Evolutionary conservation across 1,140 invertebrate species (phyloP).

Genomic region (Philotrypesis tridentata): DNA sequence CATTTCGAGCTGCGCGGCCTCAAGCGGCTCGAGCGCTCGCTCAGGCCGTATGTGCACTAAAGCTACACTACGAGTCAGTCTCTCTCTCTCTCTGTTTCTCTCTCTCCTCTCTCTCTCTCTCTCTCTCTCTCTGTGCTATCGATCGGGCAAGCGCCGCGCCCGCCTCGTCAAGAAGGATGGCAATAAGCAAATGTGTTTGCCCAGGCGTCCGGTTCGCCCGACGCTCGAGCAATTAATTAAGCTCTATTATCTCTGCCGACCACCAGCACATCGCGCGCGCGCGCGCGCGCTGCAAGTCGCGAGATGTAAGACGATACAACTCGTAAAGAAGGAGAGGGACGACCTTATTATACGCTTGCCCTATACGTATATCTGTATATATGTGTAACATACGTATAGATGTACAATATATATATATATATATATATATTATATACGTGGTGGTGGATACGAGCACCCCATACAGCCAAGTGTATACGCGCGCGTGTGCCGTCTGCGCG

Average conservation of each 20-base stretch:
- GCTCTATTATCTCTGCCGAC: constrained; percentile 65
- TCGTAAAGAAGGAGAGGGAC: background rate
- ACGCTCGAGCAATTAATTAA: constrained; percentile 71
- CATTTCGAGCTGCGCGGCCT: background rate
- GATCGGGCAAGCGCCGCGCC: constrained; percentile 8
- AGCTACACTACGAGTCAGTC: background rate
- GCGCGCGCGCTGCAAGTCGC: constrained; percentile 50
- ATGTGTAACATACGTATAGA: no score
- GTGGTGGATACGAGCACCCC: no score
- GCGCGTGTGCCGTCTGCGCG: no score
- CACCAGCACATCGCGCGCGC: constrained; percentile 66
- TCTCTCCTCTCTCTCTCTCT: no score
- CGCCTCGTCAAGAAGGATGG: constrained; percentile 63
- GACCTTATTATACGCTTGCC: background rate
- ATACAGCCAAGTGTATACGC: no score
- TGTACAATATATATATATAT: no score
- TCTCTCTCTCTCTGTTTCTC: no score
- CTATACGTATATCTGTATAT: no score
- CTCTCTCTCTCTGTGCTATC: background rate
- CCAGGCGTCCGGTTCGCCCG: constrained; percentile 61
- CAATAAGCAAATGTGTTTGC: constrained; percentile 73
- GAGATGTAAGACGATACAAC: constrained; percentile 20
- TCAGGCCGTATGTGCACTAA: background rate
- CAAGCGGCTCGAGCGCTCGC: background rate
- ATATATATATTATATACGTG: no score